Conservation (phyloP, 2,797 vertebrate species). For the Silurus lanzhouensis region DNA sequence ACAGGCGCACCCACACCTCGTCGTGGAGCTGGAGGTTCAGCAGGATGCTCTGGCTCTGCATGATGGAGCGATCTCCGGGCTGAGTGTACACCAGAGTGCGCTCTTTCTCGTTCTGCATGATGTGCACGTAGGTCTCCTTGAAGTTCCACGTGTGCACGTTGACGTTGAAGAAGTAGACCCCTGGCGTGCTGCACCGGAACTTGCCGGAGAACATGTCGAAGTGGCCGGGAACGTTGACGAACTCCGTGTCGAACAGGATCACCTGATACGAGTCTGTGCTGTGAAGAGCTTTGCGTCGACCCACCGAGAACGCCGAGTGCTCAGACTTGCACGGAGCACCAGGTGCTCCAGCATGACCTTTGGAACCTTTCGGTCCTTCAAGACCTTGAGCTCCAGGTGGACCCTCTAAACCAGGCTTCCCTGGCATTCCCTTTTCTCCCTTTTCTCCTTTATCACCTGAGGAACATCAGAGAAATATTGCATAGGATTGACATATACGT, state of each 20-base stretch:
- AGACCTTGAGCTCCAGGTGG: conserved; percentile 42
- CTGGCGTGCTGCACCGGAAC: conserved; percentile 73
- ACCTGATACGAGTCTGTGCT: conserved; percentile 79
- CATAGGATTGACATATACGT: not conserved
- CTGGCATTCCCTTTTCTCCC: conserved; percentile 74
- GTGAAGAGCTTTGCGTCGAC: conserved; percentile 78
- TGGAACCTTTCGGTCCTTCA: conserved; percentile 73
- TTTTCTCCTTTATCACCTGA: conserved; percentile 82
- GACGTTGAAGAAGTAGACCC: conserved; percentile 82
- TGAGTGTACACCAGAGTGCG: conserved; percentile 80
- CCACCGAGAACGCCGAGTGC: conserved; percentile 78
- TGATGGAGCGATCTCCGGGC: conserved; percentile 83
- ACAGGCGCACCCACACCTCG: conserved; percentile 81
- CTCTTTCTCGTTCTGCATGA: conserved; percentile 78
- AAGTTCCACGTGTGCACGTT: conserved; percentile 87
- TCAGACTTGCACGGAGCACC: conserved; percentile 75
- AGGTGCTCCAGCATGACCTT: conserved; percentile 75
- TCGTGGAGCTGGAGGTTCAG: conserved; percentile 74
- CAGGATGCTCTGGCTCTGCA: conserved; percentile 86
- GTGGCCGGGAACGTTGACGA: conserved; percentile 78
- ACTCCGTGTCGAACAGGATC: conserved; percentile 78
- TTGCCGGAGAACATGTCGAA: conserved; percentile 79
- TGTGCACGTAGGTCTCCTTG: conserved; percentile 85
- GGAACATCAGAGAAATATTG: not conserved
- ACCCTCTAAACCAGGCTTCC: conserved; percentile 77